Evolutionary conservation across 2,888 invertebrate genomes (phyloP), one percentile per base, ranked within the genome.

Genomic region (Lasioglossum villosulum): DNA sequence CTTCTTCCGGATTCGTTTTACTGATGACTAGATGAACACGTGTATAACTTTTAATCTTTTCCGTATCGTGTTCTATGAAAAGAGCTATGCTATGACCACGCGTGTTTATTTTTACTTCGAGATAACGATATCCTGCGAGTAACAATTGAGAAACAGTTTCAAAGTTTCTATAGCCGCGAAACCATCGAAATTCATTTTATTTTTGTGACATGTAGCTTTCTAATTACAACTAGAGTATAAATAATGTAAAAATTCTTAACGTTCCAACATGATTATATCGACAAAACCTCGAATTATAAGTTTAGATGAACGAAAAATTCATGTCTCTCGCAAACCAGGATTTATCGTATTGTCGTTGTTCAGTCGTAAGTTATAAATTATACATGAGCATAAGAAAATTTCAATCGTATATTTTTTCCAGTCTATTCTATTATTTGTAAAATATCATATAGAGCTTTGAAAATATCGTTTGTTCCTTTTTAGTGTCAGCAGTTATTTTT

Each of bases 401-500:
- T 72, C 8, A 3, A n/a, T 39, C 19, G 30, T 19, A 68, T 42
- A 63, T 66, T n/a, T 63, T 59, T 12, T 45, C 12, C n/a, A 56
- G 56, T n/a, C n/a, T n/a, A 56, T 12, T 4, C n/a, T n/a, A 56
- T 56, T 12, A 56, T 56, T n/a, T n/a, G 56, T 56, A n/a, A 56
- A n/a, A 4, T 56, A 56, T n/a, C n/a, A 4, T 56, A 16, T 27
- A 34, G 52, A 59, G 34, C 19, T 45, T 59, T 56, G 6, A 59
- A 52, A 34, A 45, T 56, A 12, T 14, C 37, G 5, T 75, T 75
- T 72, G 10, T 34, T 19, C n/a, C 37, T 63, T 91, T 89, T 75
- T 88, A 93, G 93, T 93, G 71, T 89, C 90, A 8, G 75, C 86
- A 12, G 42, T 87, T 68, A 76, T 88, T n/a, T 92, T 91, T 63